Evolutionary conservation across 2,888 invertebrate genomes (phyloP), one percentile per base, ranked within the genome.

Genomic region (Plebejus anna): DNA sequence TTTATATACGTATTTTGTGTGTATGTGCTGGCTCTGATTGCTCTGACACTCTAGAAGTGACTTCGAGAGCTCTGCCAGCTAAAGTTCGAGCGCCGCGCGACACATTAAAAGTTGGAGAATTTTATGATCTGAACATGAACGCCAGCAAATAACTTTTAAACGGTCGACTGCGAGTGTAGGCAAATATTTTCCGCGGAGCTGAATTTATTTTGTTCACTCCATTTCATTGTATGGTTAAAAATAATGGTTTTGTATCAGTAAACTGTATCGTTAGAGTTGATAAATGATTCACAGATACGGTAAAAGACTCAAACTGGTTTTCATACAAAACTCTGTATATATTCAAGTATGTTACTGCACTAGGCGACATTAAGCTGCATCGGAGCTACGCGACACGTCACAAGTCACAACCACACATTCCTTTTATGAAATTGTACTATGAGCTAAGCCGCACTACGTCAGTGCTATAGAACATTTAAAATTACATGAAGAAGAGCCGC

Each of bases 91-190:
- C 75, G 76, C 70, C 76, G 78, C 70, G 77, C 76, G 75, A 61
- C 70, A 76, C 80, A 78, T 80, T 79, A 76, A 79, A 79, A 80
- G 70, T 78, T 80, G 79, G 70, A n/a, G 55, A 77, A 77, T 76
- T 75, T 71, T 75, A 72, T 70, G 66, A 71, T 76, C 73, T 78
- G 70, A 66, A 57, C 42, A 55, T 75, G 59, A 28, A 73, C 16
- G 73, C 61, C 66, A 57, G 36, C 9, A 70, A 32, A 32, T 70
- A 71, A 75, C 66, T 32, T 70, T 76, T n/a, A 32, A 32, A 57
- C 71, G 55, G 32, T 28, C 72, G 72, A 42, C 47, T 28, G 72
- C 13, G n/a, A 36, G 13, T 66, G 32, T 32, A 66, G 66, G 66
- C 32, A 66, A 66, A 66, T 13, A 66, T 66, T 66, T 66, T 66